Evolutionary conservation across 2,797 vertebrate species (phyloP).

Genomic region (Malurus splendens): DNA sequence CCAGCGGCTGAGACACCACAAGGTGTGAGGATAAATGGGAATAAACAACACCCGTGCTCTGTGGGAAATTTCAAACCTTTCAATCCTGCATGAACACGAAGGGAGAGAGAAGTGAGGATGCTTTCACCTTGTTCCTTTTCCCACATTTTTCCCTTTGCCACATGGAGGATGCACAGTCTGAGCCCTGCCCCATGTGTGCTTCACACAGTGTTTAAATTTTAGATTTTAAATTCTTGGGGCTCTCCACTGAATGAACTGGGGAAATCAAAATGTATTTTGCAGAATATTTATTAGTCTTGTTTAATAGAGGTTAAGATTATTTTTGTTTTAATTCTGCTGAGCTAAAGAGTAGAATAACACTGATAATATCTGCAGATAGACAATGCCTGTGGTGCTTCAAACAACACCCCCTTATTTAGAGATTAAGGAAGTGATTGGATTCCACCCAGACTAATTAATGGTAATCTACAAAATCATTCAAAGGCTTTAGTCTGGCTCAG

Average conservation of each 20-base stretch:
- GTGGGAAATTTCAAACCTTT: background rate
- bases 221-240: background rate
- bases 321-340: conserved; percentile 6
- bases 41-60: background rate
- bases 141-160: background rate
- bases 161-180: background rate
- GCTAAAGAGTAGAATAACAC: background rate
- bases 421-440: background rate
- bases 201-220: background rate
- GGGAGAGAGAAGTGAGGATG: background rate
- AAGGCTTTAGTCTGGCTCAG: background rate
- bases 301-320: background rate
- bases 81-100: background rate
- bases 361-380: background rate
- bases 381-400: background rate
- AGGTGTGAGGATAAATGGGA: background rate
- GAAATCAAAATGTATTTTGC: conserved; percentile 5
- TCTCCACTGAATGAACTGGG: background rate
- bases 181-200: background rate
- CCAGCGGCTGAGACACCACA: background rate
- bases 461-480: background rate
- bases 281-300: conserved; percentile 1
- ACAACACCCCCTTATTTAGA: background rate
- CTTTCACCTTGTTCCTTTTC: background rate
- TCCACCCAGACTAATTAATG: conserved; percentile 4